Base-by-base conservation (phyloP, 2,113 vertebrate species). In the Dunckerocampus dactyliophorus region DNA sequence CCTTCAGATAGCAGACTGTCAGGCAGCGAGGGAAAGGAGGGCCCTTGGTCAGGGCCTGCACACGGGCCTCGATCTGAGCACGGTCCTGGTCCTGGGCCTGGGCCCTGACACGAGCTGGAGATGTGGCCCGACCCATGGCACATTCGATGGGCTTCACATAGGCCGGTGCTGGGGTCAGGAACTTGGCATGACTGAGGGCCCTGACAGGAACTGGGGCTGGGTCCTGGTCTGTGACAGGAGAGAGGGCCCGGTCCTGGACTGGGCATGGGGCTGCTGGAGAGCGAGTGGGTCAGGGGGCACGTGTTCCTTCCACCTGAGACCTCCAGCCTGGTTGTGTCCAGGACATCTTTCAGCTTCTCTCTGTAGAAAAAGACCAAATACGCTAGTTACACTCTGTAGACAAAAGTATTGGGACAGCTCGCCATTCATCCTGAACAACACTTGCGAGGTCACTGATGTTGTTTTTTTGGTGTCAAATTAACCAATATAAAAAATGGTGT, bases 291-390 rank as follows among this genome's bases (percentile, higher is more conserved):
- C 80, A 92, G 63, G 63, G 87, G 83, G 15, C 87, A 90, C 39
- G 66, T 5, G 34, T 92, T 90, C 47, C 93, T 88, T 7, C 76
- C 90, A 48, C 89, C 82, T 0, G 79, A 80, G 47, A 89, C 61
- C 0, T 92, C 91, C 72, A 93, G 75, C 54, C 80, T 89, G 75
- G 89, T 89, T 3, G 84, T 80, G 47, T 92, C 92, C n/a, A 99
- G 90, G 77, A 97, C 90, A 62, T 98, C 95, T 14, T 92, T 92
- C 45, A 98, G 91, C 87, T 97, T 98, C 84, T 95, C 94, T 56
- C 97, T 98, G 66, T 34, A 8, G 31, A 0, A 39, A 22, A 39
- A 61, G 5, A 22, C 9, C 47, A 49, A 9, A 49, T 19, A 49
- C 7, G 3, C 3, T 16, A 48, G 16, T n/a, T n/a, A 49, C 17